These are phyloP conservation scores for Onychostruthus taczanowskii DNA, from an alignment of 2,113 vertebrate species.

Conservation along the genomic window DNA sequence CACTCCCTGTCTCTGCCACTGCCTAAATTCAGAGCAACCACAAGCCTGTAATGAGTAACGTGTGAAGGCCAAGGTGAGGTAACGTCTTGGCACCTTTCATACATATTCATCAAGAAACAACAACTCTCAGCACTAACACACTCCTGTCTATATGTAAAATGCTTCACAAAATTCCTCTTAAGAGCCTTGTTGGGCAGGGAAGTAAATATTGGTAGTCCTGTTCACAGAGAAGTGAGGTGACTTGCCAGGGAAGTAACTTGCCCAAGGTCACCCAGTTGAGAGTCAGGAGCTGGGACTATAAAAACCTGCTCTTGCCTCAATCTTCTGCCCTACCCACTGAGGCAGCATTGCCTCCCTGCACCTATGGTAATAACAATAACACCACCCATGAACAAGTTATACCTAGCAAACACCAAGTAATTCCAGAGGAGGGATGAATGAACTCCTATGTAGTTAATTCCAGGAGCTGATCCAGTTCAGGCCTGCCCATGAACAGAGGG, in stretches of 20 bases:
- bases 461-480: slow-evolving; percentile 51
- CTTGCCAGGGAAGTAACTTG: neutral
- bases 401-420: slow-evolving; percentile 47
- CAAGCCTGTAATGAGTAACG: neutral
- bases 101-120: slow-evolving; percentile 32
- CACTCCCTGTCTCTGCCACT: neutral
- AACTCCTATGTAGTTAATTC: slow-evolving; percentile 18
- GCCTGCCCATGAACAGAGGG: slow-evolving; percentile 6
- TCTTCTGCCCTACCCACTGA: neutral
- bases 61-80: slow-evolving; percentile 28
- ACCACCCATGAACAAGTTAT: slow-evolving; percentile 66
- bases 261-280: slow-evolving; percentile 1
- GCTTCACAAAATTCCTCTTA: neutral
- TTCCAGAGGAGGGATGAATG: slow-evolving; percentile 26
- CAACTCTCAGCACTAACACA: slow-evolving; percentile 12
- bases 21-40: slow-evolving; percentile 11
- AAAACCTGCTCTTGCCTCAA: neutral
- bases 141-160: neutral
- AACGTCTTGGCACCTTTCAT: slow-evolving; percentile 1
- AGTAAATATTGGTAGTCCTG: neutral
- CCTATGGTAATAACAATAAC: neutral
- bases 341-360: neutral
- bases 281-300: neutral
- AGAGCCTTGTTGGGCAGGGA: neutral
- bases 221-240: neutral